Conservation (phyloP, 1,140 invertebrate species). For the Onthophagus taurus region DNA sequence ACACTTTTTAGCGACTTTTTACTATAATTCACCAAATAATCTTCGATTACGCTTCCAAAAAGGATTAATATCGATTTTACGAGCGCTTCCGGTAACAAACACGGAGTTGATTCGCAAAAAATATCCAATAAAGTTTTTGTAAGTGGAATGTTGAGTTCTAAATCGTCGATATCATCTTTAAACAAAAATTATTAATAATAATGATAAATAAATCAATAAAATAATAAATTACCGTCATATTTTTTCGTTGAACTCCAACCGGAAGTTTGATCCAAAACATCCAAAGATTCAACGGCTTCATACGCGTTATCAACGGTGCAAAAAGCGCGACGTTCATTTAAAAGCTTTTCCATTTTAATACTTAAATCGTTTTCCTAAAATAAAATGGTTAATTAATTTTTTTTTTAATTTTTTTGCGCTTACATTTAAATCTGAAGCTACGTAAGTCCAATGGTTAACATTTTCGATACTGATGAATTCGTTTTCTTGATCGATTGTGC, state of each 20-base stretch:
- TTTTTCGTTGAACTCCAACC: conserved; percentile 8
- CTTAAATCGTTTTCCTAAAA: conserved; percentile 18
- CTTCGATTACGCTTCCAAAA: conserved; percentile 26
- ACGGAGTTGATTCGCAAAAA: conserved; percentile 29
- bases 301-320: conserved; percentile 34
- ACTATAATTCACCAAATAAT: conserved; percentile 16
- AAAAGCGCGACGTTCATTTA: conserved; percentile 32
- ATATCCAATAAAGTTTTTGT: conserved; percentile 30
- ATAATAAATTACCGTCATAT: conserved; percentile 8
- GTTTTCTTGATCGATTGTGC: conserved; percentile 6
- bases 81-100: conserved; percentile 29
- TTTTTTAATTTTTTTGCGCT: neutral
- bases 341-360: conserved; percentile 26
- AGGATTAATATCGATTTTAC: conserved; percentile 30
- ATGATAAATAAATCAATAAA: neutral
- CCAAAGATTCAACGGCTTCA: conserved; percentile 33
- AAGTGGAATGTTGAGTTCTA: conserved; percentile 31
- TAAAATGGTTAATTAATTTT: neutral
- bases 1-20: conserved; percentile 8
- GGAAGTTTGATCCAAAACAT: conserved; percentile 17
- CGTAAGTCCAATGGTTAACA: conserved; percentile 19
- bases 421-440: conserved; percentile 6
- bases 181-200: too few relatives aligned
- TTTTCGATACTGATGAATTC: too few relatives aligned
- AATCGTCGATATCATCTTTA: conserved; percentile 35